Base-by-base conservation (phyloP, 2,888 invertebrate genomes). In the Diadegma fenestrale region DNA sequence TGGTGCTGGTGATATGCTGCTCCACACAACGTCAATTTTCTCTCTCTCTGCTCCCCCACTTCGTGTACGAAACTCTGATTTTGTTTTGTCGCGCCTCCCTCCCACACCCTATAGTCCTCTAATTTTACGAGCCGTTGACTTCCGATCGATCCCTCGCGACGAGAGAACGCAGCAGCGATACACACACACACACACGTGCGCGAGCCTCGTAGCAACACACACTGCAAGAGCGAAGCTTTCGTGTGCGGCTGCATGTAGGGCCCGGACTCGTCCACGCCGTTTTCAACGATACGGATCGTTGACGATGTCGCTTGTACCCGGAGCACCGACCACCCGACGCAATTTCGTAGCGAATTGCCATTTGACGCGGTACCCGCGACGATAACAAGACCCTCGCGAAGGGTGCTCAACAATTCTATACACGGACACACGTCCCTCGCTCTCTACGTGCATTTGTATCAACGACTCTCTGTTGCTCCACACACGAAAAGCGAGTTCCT, bases 61-160 rank as follows among this genome's bases (percentile, higher is more conserved):
- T 78, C 54, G 58, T 82, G 54, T 64, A 68, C 69, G 76, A 82
- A 76, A 71, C 80, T 84, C 86, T 80, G 85, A 87, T 88, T 88
- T 87, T 88, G 87, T 88, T 91, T 91, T 89, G 89, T 90, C 88
- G 88, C 88, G 75, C 82, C 88, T 90, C 88, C 88, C 88, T 71
- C 82, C 88, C 87, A 37, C 37, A 37, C 37, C 89, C 89, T 87
- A 89, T 89, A 80, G 78, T 81, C 87, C 86, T 89, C 91, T 92
- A 93, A 93, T 93, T 93, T 93, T 93, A 93, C 93, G 93, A 93
- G 91, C 92, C 93, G 93, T 93, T 93, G 93, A 93, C 93, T 93
- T 90, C 79, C 91, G 91, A 93, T 93, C 93, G 93, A 92, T 92
- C 90, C 83, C 66, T 66, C 71, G 63, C 76, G 80, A 71, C 66